These are phyloP conservation scores for Zosterops borbonicus DNA, from an alignment of 2,113 vertebrate genomes.

Conservation along the genomic window DNA sequence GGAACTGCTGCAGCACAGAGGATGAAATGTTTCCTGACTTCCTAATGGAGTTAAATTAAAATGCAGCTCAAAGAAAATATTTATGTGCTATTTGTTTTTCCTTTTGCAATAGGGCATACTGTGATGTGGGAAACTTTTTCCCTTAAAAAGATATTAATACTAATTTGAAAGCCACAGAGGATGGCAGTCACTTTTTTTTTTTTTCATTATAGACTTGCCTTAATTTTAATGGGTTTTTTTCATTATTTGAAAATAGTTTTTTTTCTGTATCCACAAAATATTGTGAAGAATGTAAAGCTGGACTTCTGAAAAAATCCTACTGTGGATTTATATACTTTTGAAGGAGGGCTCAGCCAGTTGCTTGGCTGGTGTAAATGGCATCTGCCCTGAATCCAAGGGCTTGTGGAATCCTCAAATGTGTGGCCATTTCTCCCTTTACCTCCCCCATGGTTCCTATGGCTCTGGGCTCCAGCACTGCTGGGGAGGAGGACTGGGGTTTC, in stretches of 20 bases:
- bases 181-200: neutral
- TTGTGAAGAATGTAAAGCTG: neutral
- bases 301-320: neutral
- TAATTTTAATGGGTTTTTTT: neutral
- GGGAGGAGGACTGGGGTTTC: neutral
- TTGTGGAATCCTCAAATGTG: neutral
- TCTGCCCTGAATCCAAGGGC: neutral
- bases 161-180: neutral
- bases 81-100: neutral
- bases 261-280: neutral
- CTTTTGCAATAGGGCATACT: neutral
- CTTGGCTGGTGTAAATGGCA: neutral
- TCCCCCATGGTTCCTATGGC: accelerated
- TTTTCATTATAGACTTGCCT: neutral
- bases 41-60: neutral
- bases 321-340: neutral
- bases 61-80: neutral
- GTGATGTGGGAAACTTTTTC: neutral
- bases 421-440: accelerated
- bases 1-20: neutral
- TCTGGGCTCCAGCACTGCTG: neutral
- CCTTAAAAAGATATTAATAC: neutral
- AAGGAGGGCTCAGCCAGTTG: neutral
- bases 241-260: neutral
- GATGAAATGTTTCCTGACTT: neutral